A percentile compares a stretch with the other conserved stretches of the same genome.
phyloP scores from a whole-genome alignment of 1,140 invertebrate species.

The Hylyphantes graminicola region DNA sequence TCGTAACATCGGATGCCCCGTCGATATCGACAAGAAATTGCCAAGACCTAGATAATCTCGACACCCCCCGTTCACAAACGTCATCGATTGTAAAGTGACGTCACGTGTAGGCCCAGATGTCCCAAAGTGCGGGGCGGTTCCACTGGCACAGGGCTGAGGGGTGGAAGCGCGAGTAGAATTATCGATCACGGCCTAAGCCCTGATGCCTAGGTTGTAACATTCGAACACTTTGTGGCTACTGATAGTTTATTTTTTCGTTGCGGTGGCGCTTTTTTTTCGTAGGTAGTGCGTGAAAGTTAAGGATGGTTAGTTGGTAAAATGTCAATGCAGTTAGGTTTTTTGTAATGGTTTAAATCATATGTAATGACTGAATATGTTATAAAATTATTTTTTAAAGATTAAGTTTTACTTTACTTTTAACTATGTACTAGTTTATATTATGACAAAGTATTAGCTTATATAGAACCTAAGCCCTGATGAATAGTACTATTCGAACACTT shows the following conservation, averaged over 20 bases:
- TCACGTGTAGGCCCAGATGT: constrained; percentile 44
- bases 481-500: not conserved
- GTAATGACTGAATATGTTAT: too few species aligned
- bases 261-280: too few species aligned
- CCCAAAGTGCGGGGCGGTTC: constrained; percentile 38
- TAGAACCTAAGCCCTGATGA: constrained; percentile 6
- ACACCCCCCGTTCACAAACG: constrained; percentile 42
- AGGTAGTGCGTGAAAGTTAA: too few species aligned
- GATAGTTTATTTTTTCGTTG: too few species aligned
- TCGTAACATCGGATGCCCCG: constrained; percentile 13
- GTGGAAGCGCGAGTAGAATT: constrained; percentile 45
- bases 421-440: too few species aligned
- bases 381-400: too few species aligned
- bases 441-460: too few species aligned
- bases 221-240: constrained; percentile 2
- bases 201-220: constrained; percentile 37
- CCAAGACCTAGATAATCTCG: constrained; percentile 36
- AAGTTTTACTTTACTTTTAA: too few species aligned
- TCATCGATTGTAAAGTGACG: constrained; percentile 59
- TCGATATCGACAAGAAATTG: constrained; percentile 50
- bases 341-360: too few species aligned
- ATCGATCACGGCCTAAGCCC: constrained; percentile 19
- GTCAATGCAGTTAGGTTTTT: too few species aligned
- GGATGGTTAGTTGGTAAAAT: too few species aligned
- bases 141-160: constrained; percentile 16